Conservation (phyloP, 1,140 invertebrate genomes). For the Drosophila oshimai region DNA sequence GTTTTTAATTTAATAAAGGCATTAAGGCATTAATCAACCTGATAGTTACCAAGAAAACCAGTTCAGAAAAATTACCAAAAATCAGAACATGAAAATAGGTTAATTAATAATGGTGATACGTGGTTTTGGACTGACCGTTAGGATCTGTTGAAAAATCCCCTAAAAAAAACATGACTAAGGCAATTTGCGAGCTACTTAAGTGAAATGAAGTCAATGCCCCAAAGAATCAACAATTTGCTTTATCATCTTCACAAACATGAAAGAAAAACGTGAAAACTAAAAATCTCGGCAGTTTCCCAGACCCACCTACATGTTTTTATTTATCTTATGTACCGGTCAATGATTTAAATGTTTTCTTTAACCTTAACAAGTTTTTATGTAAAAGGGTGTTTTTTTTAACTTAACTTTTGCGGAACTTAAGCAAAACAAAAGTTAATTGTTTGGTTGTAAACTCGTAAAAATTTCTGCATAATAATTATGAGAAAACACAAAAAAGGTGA, state of each 20-base stretch:
- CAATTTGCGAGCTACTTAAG: not conserved
- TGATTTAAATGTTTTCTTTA: conserved; percentile 37
- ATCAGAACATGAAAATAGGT: not conserved
- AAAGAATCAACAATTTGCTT: not conserved
- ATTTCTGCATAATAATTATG: conserved; percentile 73
- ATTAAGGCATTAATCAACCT: no score
- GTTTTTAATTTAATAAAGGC: not conserved
- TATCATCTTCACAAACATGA: conserved; percentile 10
- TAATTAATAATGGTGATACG: conserved; percentile 20
- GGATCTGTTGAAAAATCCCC: conserved; percentile 3
- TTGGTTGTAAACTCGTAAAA: conserved; percentile 26
- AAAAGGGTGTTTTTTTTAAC: conserved; percentile 21
- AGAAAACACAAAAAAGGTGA: conserved; percentile 65
- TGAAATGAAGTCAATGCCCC: conserved; percentile 22
- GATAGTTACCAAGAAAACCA: no score
- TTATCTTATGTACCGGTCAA: conserved; percentile 17
- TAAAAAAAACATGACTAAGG: conserved; percentile 13
- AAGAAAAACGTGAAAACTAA: not conserved
- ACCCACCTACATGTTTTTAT: conserved; percentile 17
- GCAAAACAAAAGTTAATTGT: conserved; percentile 68
- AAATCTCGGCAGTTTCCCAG: conserved; percentile 16
- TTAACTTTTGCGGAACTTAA: conserved; percentile 25
- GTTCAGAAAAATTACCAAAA: not conserved
- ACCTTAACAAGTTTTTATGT: not conserved
- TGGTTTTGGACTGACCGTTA: conserved; percentile 5